Evolutionary conservation across 2,888 invertebrate species (phyloP).

Genomic region (Chrysopilus asiliformis): DNA sequence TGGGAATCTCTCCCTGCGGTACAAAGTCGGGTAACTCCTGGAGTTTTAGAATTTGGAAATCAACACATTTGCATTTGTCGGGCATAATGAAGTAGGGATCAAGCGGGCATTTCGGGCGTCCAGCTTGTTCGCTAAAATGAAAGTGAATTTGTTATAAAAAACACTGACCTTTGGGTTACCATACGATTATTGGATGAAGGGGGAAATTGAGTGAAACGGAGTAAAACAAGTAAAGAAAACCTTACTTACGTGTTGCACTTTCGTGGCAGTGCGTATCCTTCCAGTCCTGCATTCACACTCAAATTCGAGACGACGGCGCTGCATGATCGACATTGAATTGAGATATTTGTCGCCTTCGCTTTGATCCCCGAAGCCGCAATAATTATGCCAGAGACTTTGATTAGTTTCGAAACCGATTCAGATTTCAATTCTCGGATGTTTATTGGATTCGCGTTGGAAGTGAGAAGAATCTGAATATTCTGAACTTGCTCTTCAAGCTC

Average conservation of each 20-base stretch:
- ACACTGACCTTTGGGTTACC: too few relatives aligned
- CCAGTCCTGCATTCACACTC: slow-evolving; percentile 84
- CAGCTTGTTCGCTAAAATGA: slow-evolving; percentile 71
- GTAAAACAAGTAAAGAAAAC: too few relatives aligned
- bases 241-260: slow-evolving; percentile 77
- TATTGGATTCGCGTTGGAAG: slow-evolving; percentile 70
- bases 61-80: slow-evolving; percentile 93
- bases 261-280: slow-evolving; percentile 89
- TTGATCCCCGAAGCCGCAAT: slow-evolving; percentile 87
- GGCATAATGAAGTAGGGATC: slow-evolving; percentile 98
- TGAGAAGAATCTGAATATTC: slow-evolving; percentile 83
- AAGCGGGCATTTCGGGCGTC: slow-evolving; percentile 82
- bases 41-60: slow-evolving; percentile 94
- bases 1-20: slow-evolving; percentile 89
- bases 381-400: slow-evolving; percentile 92
- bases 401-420: slow-evolving; percentile 79
- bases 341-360: slow-evolving; percentile 89
- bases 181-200: too few relatives aligned
- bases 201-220: too few relatives aligned
- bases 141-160: slow-evolving; percentile 4
- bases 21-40: slow-evolving; percentile 92
- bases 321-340: slow-evolving; percentile 92
- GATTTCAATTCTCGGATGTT: slow-evolving; percentile 81
- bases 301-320: slow-evolving; percentile 80
- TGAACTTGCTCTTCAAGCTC: slow-evolving; percentile 79